Conservation (phyloP, 2,113 vertebrate species). For the Stigmatopora argus region DNA sequence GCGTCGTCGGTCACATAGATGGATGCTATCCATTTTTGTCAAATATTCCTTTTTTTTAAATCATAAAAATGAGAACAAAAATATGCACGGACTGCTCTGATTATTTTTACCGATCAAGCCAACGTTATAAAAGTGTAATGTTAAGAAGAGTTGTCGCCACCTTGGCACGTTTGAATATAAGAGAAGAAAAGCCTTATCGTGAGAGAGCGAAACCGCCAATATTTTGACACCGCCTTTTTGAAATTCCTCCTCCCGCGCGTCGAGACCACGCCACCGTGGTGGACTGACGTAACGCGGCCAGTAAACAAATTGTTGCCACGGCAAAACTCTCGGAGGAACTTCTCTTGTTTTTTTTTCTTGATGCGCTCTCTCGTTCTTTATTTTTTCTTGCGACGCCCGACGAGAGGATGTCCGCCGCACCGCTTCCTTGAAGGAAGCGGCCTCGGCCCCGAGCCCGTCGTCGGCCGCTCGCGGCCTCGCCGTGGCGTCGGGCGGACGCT, state of each 20-base stretch:
- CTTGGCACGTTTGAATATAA: too few relatives aligned
- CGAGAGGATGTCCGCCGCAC: conserved; percentile 57
- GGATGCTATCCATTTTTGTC: too few relatives aligned
- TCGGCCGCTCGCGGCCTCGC: conserved; percentile 33
- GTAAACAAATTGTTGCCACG: conserved; percentile 43
- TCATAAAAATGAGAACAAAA: too few relatives aligned
- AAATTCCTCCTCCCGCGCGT: background rate
- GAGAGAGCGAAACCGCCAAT: background rate
- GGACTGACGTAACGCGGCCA: conserved; percentile 26
- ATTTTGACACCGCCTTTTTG: background rate
- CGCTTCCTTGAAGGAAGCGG: conserved; percentile 82
- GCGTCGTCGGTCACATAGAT: too few relatives aligned
- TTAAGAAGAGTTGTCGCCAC: too few relatives aligned
- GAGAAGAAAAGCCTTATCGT: too few relatives aligned
- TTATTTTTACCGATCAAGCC: too few relatives aligned
- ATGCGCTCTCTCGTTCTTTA: conserved; percentile 19
- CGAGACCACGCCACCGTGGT: conserved; percentile 12
- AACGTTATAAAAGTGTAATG: too few relatives aligned
- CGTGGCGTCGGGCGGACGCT: conserved; percentile 52
- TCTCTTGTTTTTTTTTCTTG: background rate
- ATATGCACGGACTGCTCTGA: too few relatives aligned
- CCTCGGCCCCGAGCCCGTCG: conserved; percentile 45
- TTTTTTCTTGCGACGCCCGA: conserved; percentile 14
- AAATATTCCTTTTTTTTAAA: too few relatives aligned
- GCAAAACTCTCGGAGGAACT: conserved; percentile 22